A percentile compares a stretch with the other conserved stretches of the same genome.
Evolutionary conservation across 2,888 invertebrate genomes (phyloP).

Genomic region (Leptopterna dolabrata): DNA sequence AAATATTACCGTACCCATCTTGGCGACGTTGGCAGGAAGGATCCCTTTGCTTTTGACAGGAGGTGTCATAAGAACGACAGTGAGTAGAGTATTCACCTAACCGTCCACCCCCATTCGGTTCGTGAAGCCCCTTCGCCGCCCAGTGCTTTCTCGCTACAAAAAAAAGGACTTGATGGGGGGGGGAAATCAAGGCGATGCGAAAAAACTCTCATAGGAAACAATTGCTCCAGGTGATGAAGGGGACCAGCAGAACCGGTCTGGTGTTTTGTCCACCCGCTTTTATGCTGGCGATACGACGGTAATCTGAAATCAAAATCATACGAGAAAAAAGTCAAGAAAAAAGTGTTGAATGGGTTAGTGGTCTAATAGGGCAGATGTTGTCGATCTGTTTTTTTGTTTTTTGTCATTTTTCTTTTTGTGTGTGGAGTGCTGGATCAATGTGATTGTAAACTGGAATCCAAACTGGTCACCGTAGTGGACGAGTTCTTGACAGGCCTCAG

Average conservation of each 20-base stretch:
- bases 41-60: background rate
- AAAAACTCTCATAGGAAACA: background rate
- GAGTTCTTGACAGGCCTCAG: too few species aligned
- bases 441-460: too few species aligned
- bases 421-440: too few species aligned
- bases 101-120: background rate
- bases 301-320: background rate
- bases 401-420: background rate
- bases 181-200: background rate
- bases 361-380: background rate
- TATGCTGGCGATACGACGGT: background rate
- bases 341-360: background rate
- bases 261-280: background rate
- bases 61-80: background rate
- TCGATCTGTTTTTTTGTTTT: background rate
- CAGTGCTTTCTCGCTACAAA: background rate
- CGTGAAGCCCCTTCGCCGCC: background rate
- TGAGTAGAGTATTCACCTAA: background rate
- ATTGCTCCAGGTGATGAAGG: background rate
- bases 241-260: background rate
- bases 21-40: too few species aligned
- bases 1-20: too few species aligned
- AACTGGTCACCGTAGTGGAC: too few species aligned
- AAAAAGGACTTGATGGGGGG: background rate
- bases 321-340: background rate